These are phyloP conservation scores for Notiomystis cincta DNA, from an alignment of 2,113 vertebrate species.

Conservation along the genomic window DNA sequence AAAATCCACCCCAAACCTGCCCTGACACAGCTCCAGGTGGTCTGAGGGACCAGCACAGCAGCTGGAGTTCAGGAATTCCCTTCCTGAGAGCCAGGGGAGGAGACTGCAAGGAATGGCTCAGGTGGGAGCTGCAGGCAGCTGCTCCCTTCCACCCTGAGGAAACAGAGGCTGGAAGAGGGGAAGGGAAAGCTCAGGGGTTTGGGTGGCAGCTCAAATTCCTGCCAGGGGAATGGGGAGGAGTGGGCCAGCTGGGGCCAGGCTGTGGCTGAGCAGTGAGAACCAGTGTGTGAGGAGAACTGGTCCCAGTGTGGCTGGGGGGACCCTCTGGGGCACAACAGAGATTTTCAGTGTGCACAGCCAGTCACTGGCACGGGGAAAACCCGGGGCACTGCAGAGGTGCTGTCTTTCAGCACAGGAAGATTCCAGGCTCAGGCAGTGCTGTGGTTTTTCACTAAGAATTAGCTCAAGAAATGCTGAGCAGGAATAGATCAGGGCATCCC, in stretches of 20 bases:
- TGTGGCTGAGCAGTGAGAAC: background rate
- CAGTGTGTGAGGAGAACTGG: fast-evolving
- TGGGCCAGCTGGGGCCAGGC: background rate
- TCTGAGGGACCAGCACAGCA: background rate
- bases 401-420: background rate
- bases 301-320: background rate
- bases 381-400: background rate
- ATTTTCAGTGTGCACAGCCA: background rate
- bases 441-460: background rate
- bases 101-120: fast-evolving
- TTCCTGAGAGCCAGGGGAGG: background rate
- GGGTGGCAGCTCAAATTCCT: background rate
- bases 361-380: fast-evolving
- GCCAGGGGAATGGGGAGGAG: background rate
- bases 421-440: background rate
- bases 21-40: background rate
- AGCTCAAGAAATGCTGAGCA: background rate
- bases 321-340: background rate
- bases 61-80: background rate
- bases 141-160: background rate
- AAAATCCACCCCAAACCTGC: background rate
- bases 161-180: background rate
- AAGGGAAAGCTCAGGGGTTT: background rate
- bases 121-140: background rate
- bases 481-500: background rate